A percentile compares a stretch with the other conserved stretches of the same genome.
Evolutionary conservation across 2,888 invertebrate genomes (phyloP).

Genomic region (Griposia aprilina): DNA sequence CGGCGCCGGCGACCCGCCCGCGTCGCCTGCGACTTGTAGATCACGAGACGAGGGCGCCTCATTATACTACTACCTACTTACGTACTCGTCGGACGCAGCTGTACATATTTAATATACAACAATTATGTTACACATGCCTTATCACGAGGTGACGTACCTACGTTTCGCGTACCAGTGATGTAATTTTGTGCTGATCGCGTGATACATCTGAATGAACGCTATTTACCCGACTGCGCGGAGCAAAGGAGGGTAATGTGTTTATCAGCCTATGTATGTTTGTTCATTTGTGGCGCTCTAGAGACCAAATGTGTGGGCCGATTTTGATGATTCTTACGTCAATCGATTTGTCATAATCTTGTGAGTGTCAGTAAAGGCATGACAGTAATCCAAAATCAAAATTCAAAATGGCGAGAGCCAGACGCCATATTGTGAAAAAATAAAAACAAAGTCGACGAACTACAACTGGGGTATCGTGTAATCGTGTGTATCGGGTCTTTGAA

Average conservation of each 20-base stretch:
- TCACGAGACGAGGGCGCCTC: slow-evolving; percentile 79
- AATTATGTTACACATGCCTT: slow-evolving; percentile 75
- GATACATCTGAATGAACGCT: slow-evolving; percentile 74
- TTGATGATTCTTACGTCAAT: not conserved
- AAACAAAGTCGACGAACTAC: not conserved
- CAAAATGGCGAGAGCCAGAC: not conserved
- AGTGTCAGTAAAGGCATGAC: not conserved
- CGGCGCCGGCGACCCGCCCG: slow-evolving; percentile 69
- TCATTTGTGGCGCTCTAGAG: not conserved
- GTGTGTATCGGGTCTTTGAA: too few relatives aligned
- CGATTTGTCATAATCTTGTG: not conserved
- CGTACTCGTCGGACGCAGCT: slow-evolving; percentile 64
- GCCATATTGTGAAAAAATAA: not conserved
- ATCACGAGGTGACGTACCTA: slow-evolving; percentile 77
- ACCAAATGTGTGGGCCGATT: not conserved
- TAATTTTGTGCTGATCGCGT: slow-evolving; percentile 76
- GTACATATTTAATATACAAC: slow-evolving; percentile 63
- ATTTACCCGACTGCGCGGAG: slow-evolving; percentile 36
- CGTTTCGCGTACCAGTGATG: slow-evolving; percentile 77
- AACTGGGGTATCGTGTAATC: not conserved
- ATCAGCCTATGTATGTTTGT: not conserved
- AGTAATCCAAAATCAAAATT: not conserved
- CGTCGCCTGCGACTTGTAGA: slow-evolving; percentile 59
- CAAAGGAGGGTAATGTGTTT: not conserved
- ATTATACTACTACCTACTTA: slow-evolving; percentile 53